Conservation (phyloP, 2,797 vertebrate species). For the Ctenopoma multispine region DNA sequence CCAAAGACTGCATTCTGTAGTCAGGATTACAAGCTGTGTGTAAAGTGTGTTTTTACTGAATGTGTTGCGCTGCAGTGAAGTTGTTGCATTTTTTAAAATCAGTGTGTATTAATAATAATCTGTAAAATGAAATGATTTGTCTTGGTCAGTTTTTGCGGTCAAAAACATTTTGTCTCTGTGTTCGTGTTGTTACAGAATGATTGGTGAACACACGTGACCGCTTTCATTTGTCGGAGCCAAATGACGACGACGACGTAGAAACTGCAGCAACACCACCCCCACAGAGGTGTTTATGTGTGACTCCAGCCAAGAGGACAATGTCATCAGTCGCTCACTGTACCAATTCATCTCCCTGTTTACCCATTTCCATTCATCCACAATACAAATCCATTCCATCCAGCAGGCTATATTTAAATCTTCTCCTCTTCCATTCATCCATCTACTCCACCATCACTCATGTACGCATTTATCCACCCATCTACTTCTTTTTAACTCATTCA, state of each 20-base stretch:
- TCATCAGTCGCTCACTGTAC: conserved; percentile 1
- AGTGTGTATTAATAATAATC: conserved; percentile 1
- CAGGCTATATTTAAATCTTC: neutral
- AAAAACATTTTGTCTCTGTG: conserved; percentile 4
- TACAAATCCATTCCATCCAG: conserved; percentile 15
- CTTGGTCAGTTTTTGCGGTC: conserved; percentile 15
- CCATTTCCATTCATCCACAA: conserved; percentile 6
- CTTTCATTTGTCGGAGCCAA: conserved; percentile 7
- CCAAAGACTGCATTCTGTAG: neutral
- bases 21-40: conserved; percentile 24
- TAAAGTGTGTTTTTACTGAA: neutral
- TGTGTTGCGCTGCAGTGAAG: conserved; percentile 4
- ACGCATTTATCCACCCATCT: conserved; percentile 4
- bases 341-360: neutral
- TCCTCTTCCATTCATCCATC: conserved; percentile 2
- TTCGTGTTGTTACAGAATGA: neutral
- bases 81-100: too few species aligned
- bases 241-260: neutral
- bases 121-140: neutral
- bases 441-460: conserved; percentile 16
- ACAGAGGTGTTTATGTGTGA: conserved; percentile 4
- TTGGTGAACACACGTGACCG: neutral
- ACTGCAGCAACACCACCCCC: neutral
- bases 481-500: neutral
- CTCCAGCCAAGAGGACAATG: conserved; percentile 14